phyloP scores from a whole-genome alignment of 2,888 invertebrate genomes.

The Griposia aprilina region DNA sequence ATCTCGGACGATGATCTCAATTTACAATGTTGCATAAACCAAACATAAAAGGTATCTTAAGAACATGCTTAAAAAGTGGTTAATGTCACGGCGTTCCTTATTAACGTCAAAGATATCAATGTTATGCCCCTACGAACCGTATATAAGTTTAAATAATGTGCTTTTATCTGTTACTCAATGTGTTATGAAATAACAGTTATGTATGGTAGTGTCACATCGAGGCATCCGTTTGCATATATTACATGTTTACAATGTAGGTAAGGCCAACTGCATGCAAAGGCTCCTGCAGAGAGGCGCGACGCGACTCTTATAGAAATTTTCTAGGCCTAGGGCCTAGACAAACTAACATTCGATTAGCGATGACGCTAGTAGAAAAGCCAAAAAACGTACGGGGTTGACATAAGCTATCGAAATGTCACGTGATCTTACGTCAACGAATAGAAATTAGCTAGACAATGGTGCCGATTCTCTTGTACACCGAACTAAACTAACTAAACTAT shows the following conservation, averaged over 20 bases:
- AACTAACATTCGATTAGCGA: no score
- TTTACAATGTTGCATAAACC: conserved; percentile 68
- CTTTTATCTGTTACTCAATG: conserved; percentile 73
- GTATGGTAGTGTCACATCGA: conserved; percentile 52
- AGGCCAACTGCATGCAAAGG: conserved; percentile 6
- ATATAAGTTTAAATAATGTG: conserved; percentile 69
- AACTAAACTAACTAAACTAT: no score
- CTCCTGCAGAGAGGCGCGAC: no score
- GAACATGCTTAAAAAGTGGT: conserved; percentile 73
- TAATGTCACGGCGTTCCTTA: conserved; percentile 64
- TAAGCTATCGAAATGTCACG: no score
- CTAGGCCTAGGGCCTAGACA: no score
- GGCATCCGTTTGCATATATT: conserved; percentile 46
- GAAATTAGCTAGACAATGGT: no score
- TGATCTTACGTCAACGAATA: no score
- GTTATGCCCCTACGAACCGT: conserved; percentile 59
- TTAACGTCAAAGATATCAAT: conserved; percentile 65
- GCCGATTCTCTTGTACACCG: no score
- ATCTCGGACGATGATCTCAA: conserved; percentile 80
- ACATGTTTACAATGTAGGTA: conserved; percentile 22
- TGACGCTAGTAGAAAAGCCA: no score
- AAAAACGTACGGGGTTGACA: no score
- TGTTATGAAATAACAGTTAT: conserved; percentile 67
- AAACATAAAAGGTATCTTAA: conserved; percentile 63
- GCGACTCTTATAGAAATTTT: no score